Evolutionary conservation across 1,140 invertebrate species (phyloP), one percentile per base, ranked within the genome.

Genomic region (Hylaeus anthracinus): DNA sequence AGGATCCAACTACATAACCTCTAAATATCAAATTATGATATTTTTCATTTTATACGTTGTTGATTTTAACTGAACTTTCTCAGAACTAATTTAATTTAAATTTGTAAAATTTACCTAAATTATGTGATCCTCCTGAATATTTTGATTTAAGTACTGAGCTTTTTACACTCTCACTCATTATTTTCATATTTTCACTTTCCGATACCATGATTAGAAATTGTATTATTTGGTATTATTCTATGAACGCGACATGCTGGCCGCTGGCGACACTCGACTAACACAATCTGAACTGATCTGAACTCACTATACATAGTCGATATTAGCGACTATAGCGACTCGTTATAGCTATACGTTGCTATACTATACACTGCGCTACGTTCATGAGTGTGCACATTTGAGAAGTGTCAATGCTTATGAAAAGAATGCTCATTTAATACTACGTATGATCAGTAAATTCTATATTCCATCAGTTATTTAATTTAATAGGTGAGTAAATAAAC

Each of bases 91-190:
- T 48, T 14, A 72, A 9, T 37, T 0, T 53, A 51, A 0, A 74
- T 37, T 45, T 51, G 0, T 37, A 41, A 60, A 78, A 51, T 75
- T 89, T 92, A 95, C 95, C 95, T 88, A 95, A 84, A 37, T 94
- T 94, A 78, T 94, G 92, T 51, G 95, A 95, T 10, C 95, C 95
- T 51, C 90, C 93, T 4, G 91, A 89, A 63, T 91, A 90, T 80
- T 91, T 94, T 12, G 78, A 41, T n/a, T 92, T 87, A 63, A 94
- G 81, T n/a, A 93, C 88, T 4, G 65, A 6, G 14, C 61, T 61
- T 58, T 73, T 15, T 45, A 48, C 14, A 0, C 85, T 65, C n/a
- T 80, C 39, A 14, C 72, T 65, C 76, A 83, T 83, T 43, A 26
- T 63, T 72, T 2, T 66, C 26, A 14, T n/a, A 10, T 10, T 15